Conservation (phyloP, 2,113 vertebrate genomes). For the Heterocephalus glaber region DNA sequence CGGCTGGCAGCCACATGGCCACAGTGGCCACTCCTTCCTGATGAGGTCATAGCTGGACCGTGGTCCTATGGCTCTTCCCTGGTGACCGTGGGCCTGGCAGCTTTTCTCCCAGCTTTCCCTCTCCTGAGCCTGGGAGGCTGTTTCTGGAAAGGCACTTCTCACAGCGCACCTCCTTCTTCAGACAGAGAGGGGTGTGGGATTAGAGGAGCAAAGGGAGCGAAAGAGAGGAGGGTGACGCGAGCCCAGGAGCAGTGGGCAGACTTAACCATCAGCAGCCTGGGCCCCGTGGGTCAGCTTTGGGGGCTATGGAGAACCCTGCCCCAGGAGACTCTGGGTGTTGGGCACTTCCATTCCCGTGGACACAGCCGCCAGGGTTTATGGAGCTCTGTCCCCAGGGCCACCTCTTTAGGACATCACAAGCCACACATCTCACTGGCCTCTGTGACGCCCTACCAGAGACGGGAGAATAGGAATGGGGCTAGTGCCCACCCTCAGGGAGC, state of each 20-base stretch:
- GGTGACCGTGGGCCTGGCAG: neutral
- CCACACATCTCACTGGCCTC: neutral
- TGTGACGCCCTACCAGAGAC: neutral
- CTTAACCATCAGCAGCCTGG: neutral
- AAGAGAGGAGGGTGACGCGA: neutral
- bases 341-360: neutral
- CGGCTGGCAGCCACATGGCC: neutral
- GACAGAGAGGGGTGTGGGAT: neutral
- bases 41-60: conserved; percentile 27
- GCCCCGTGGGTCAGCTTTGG: neutral
- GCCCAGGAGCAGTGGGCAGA: neutral
- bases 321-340: neutral
- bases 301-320: neutral
- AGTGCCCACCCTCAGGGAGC: neutral
- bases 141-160: conserved; percentile 42
- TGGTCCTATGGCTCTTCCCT: neutral
- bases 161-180: neutral
- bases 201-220: neutral
- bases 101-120: neutral
- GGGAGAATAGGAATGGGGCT: neutral
- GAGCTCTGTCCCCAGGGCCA: neutral
- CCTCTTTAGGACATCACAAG: neutral
- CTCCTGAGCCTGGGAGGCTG: neutral
- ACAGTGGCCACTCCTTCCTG: neutral
- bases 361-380: neutral